Base-by-base conservation (phyloP, 1,140 invertebrate genomes). In the Bombus sylvicola region DNA sequence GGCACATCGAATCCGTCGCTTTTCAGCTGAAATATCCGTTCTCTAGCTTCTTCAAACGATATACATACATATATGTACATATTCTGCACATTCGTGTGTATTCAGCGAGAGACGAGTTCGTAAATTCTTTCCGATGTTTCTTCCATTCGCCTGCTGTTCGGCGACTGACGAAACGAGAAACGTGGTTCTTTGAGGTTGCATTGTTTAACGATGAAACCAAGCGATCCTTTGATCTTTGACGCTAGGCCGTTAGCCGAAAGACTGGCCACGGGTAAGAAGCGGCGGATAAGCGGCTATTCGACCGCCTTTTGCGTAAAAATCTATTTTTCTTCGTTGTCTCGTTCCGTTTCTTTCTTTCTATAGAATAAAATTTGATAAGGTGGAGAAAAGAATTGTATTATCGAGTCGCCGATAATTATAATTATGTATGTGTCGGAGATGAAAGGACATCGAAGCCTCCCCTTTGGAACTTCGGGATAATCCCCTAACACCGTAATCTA, bases 1-100 rank as follows among this genome's bases (percentile, higher is more conserved):
- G 75, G 59, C 57, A 31, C 75, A 43, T 78, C 75, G 59, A 78
- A 64, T 78, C 75, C 43, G 59, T 64, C 59, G 59, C 59, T 78
- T 78, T 59, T 53, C 53, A 76, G 53, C 34, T 76, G 34, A 59
- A 76, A 76, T 76, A 43, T 78, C 57, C 57, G 57, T 62, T 59
- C 15, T 28, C 47, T 25, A 57, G 59, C 59, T 59, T 41, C 75
- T 64, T 78, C 37, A 78, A 62, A 78, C 75, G 37, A n/a, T 66
- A 8, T 66, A 66, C 15, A 5, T 64, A 6, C 28, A 15, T 34
- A 34, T 2, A 31, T 66, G 12, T 62, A 28, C n/a, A 41, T 53
- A 64, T 62, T 28, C 28, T 76, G 31, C 25, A 37, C 25, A 34
- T n/a, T 34, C 25, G 34, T 62, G 3, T 53, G 22, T 57, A 47